Base-by-base conservation (phyloP, 2,797 vertebrate species). In the Distichodus sexfasciatus region DNA sequence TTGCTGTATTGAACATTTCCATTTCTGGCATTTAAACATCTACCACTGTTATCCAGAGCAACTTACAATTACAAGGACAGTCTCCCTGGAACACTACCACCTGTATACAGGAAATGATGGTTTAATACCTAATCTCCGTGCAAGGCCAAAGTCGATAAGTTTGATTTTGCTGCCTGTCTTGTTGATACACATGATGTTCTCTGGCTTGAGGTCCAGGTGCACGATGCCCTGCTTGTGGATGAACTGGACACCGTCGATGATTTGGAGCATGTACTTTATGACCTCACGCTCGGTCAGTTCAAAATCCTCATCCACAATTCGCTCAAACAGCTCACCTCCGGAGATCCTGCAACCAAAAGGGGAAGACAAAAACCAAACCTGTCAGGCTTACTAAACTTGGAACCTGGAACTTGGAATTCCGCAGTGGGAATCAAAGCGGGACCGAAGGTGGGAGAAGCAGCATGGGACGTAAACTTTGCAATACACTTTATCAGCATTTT, bases 131-230 rank as follows among this genome's bases (percentile, higher is more conserved):
- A 98, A 89, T 81, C 94, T 88, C 38, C 97, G 86, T 63, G 97
- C 96, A 2, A 99, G 93, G 69, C 97, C 97, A 0, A 99, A 99
- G 89, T 98, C 97, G 6, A 99, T 99, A 82, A 98, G 95, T 81
- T 99, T 99, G 88, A 99, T 98, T 76, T 91, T 95, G 88, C 93
- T 93, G 67, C 97, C 95, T 0, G 92, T 99, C 89, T 98, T 98
- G 87, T 98, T 98, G 88, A 99, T 90, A 11, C 97, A 99, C 97
- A 99, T 99, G 85, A 99, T 98, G 85, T 99, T 99, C 87, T 99
- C 97, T 0, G 97, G 97, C 75, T 99, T 99, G 62, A 99, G 92
- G 87, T 98, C 97, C 43, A 99, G 89, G 84, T 98, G 97, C 36
- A 99, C 97, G 14, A 99, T 96, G 71, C 92, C 96, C 83, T 98